Percentiles rank a stretch among this genome's conserved stretches.
Evolutionary conservation across 2,888 invertebrate species (phyloP).

Genomic region (Andrena fulva): DNA sequence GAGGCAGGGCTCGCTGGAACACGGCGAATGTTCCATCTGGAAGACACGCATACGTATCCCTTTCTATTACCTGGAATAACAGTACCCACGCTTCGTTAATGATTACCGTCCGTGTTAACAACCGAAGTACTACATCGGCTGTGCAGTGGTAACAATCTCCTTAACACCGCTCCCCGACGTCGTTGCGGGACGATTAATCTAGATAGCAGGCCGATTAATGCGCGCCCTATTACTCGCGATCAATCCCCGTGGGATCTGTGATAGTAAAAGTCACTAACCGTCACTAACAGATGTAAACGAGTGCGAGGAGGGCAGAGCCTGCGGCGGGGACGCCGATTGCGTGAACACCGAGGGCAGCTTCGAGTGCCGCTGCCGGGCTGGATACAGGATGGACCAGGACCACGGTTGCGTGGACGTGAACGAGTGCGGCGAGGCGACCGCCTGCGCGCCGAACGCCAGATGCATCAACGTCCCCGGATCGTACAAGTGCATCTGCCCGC

Average conservation of each 20-base stretch:
- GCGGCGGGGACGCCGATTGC: constrained; percentile 90
- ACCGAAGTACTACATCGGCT: background rate
- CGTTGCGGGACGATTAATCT: background rate
- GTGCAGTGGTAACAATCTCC: constrained; percentile 4
- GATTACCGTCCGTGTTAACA: constrained; percentile 17
- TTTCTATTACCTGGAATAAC: constrained; percentile 8
- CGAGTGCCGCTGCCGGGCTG: constrained; percentile 90
- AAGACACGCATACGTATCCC: too few relatives aligned
- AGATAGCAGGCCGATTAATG: constrained; percentile 10
- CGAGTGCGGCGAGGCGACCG: constrained; percentile 89
- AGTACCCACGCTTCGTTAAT: constrained; percentile 37
- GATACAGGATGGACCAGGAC: constrained; percentile 88
- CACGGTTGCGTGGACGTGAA: constrained; percentile 90
- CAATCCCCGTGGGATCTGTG: background rate
- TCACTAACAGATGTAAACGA: constrained; percentile 89
- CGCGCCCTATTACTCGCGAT: background rate
- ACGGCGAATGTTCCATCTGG: too few relatives aligned
- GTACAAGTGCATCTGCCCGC: constrained; percentile 91
- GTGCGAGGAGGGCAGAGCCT: constrained; percentile 88
- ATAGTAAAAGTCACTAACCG: constrained; percentile 57
- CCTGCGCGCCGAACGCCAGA: constrained; percentile 91
- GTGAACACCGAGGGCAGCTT: constrained; percentile 91
- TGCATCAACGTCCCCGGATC: constrained; percentile 94
- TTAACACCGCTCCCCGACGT: background rate
- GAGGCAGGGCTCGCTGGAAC: background rate